phyloP scores from a whole-genome alignment of 2,113 vertebrate genomes.

The Odontesthes bonariensis region DNA sequence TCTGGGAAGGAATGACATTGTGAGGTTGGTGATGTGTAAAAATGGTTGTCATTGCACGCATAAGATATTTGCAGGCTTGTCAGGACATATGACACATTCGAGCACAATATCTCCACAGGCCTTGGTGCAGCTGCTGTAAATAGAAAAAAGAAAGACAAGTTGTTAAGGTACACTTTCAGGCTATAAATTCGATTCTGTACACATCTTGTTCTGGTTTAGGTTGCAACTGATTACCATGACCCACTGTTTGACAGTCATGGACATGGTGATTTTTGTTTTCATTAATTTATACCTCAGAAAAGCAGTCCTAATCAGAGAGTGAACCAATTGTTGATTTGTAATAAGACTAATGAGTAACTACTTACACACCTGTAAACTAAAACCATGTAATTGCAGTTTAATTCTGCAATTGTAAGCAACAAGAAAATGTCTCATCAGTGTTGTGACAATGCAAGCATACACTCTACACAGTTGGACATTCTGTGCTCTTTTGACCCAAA shows the following conservation, averaged over 20 bases:
- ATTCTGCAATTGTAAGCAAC: not conserved
- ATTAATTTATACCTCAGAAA: slow-evolving; percentile 44
- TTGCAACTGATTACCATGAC: slow-evolving; percentile 27
- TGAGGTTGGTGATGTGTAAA: slow-evolving; percentile 20
- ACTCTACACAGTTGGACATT: too few relatives aligned
- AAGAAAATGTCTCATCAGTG: not conserved
- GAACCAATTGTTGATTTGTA: slow-evolving; percentile 42
- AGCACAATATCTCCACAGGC: slow-evolving; percentile 51
- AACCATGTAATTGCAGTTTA: slow-evolving; percentile 13
- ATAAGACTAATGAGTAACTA: slow-evolving; percentile 20
- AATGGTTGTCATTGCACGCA: slow-evolving; percentile 37
- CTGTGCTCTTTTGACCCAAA: too few relatives aligned
- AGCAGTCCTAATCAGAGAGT: slow-evolving; percentile 36
- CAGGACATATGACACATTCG: slow-evolving; percentile 51
- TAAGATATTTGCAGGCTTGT: slow-evolving; percentile 50
- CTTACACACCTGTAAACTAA: slow-evolving; percentile 20
- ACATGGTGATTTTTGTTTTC: slow-evolving; percentile 21
- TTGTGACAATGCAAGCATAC: too few relatives aligned
- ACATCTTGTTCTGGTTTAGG: slow-evolving; percentile 4
- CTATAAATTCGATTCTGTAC: slow-evolving; percentile 22
- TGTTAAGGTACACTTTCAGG: slow-evolving; percentile 40
- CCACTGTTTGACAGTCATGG: slow-evolving; percentile 14
- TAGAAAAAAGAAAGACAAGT: slow-evolving; percentile 65
- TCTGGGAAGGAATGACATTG: slow-evolving; percentile 33
- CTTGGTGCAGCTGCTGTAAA: slow-evolving; percentile 46